phyloP scores from a whole-genome alignment of 2,888 invertebrate species.

The Mythimna ferrago region DNA sequence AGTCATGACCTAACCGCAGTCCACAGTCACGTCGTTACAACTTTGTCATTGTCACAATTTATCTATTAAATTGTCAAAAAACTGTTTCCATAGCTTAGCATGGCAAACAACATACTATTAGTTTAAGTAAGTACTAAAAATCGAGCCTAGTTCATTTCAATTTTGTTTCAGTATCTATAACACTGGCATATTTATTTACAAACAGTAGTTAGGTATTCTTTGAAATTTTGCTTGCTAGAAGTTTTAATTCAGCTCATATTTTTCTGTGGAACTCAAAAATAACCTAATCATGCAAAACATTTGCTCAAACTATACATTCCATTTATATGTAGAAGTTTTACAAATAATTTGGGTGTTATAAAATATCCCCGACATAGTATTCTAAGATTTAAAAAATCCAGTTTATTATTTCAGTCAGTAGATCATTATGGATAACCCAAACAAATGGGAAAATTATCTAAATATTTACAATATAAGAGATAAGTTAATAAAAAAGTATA shows the following conservation, averaged over 20 bases:
- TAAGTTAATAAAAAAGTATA: not conserved
- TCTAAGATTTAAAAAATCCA: not conserved
- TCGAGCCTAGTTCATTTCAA: conserved; percentile 1
- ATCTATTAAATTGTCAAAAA: not conserved
- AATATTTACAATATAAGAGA: conserved; percentile 10
- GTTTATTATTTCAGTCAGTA: not conserved
- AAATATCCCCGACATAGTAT: not conserved
- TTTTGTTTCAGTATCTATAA: conserved; percentile 2
- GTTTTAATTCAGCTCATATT: not conserved
- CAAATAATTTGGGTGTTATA: not conserved
- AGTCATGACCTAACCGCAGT: not conserved
- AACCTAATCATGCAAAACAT: not conserved
- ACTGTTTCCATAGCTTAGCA: not conserved
- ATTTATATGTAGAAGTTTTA: not conserved
- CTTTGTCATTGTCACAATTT: not conserved
- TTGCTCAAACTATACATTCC: conserved; percentile 17
- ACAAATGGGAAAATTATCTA: not conserved
- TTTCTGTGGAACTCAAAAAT: not conserved
- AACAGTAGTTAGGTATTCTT: not conserved
- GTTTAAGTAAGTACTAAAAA: not conserved
- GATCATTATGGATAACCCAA: not conserved
- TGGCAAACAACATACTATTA: not conserved
- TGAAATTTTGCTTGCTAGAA: conserved; percentile 2
- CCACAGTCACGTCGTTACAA: not conserved
- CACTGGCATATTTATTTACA: not conserved